Conservation (phyloP, 2,113 vertebrate genomes). For the Motacilla tschutschensis region DNA sequence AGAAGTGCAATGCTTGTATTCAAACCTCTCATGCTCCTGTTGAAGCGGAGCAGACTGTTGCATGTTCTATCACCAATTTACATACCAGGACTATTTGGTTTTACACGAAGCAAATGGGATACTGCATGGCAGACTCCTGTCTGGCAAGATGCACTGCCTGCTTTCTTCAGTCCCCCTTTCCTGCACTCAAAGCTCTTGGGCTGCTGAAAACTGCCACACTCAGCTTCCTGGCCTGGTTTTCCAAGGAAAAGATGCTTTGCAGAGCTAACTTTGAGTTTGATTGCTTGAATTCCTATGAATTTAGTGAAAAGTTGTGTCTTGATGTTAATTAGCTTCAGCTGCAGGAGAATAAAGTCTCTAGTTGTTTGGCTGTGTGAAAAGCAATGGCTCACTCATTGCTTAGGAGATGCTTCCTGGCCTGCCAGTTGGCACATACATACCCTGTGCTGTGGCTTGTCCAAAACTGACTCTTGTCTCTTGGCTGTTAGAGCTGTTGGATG, state of each 20-base stretch:
- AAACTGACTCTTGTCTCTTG: neutral
- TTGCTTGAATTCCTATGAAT: neutral
- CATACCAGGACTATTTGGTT: neutral
- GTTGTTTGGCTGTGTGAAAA: neutral
- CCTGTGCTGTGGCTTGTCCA: neutral
- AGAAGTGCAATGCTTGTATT: neutral
- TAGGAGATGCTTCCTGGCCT: neutral
- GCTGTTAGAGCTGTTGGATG: neutral
- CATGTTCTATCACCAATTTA: neutral
- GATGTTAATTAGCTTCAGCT: neutral
- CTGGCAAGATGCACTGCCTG: neutral
- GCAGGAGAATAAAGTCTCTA: neutral
- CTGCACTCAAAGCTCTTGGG: neutral
- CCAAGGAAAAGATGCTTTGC: neutral
- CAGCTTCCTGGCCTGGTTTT: neutral
- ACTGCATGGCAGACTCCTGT: neutral
- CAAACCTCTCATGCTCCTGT: neutral
- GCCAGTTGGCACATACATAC: neutral
- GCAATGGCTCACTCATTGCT: neutral
- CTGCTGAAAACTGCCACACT: neutral
- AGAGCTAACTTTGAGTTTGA: neutral
- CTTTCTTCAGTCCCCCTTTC: neutral
- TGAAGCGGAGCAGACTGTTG: neutral
- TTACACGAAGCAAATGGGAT: rapidly evolving
- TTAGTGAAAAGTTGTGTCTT: neutral